A percentile compares a stretch with the other conserved stretches of the same genome.
Evolutionary conservation across 2,113 vertebrate species (phyloP).

Genomic region (Apteryx owenii): DNA sequence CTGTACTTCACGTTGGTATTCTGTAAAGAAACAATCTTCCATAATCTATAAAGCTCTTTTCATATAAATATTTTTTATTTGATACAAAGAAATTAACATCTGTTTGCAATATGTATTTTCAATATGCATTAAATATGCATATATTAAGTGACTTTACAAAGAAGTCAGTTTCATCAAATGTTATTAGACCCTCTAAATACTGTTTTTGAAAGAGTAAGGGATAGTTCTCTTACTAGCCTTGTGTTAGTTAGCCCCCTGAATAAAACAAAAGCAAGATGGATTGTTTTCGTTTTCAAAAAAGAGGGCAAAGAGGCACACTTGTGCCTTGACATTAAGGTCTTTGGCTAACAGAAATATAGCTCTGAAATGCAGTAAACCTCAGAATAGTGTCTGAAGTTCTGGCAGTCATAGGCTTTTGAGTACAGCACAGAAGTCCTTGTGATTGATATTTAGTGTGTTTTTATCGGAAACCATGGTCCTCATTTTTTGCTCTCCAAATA

Average conservation of each 20-base stretch:
- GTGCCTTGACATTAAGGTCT: background rate
- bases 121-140: background rate
- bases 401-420: background rate
- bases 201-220: background rate
- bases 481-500: background rate
- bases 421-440: background rate
- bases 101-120: background rate
- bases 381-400: background rate
- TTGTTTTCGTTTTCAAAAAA: background rate
- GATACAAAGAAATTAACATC: background rate
- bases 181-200: background rate
- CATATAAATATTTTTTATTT: background rate
- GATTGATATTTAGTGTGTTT: background rate
- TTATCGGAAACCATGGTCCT: background rate
- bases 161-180: background rate
- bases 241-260: background rate
- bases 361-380: rapidly evolving
- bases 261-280: background rate
- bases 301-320: background rate
- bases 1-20: background rate
- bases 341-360: background rate
- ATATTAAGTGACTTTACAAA: background rate
- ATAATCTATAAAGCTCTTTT: background rate
- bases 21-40: background rate
- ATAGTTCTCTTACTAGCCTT: background rate